Evolutionary conservation across 2,888 invertebrate genomes (phyloP).

Genomic region (Drosophila infuscata): DNA sequence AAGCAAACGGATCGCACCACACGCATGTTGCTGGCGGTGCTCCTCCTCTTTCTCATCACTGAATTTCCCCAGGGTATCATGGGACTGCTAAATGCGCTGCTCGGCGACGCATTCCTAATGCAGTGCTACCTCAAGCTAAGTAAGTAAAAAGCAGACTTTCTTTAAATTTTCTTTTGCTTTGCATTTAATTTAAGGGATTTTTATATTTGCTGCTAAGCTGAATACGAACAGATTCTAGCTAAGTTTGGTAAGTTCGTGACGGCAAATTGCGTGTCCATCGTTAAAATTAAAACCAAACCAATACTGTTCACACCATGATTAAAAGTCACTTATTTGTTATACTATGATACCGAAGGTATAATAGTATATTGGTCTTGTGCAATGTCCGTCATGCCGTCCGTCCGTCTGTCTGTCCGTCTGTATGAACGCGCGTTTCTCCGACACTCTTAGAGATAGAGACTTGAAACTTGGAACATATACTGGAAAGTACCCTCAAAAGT

Average conservation of each 20-base stretch:
- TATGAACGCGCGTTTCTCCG: no score
- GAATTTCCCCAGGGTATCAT: slow-evolving; percentile 95
- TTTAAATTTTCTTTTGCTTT: not conserved
- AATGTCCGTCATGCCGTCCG: no score
- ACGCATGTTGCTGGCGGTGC: slow-evolving; percentile 93
- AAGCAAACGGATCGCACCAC: slow-evolving; percentile 93
- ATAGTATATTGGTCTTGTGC: no score
- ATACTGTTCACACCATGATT: not conserved
- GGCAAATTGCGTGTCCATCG: no score
- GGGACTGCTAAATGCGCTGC: slow-evolving; percentile 90
- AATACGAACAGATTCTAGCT: no score
- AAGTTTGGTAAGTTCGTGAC: no score
- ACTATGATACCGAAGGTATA: not conserved
- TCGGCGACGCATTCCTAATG: slow-evolving; percentile 91
- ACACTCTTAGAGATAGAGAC: no score
- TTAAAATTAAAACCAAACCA: not conserved
- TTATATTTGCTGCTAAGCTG: no score
- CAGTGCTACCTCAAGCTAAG: slow-evolving; percentile 93
- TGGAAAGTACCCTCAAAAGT: no score
- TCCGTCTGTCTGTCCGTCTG: no score
- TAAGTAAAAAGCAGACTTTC: slow-evolving; percentile 84
- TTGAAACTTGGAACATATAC: no score
- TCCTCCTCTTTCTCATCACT: slow-evolving; percentile 94
- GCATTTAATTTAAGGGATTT: slow-evolving; percentile 1
- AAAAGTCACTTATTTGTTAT: not conserved